phyloP scores from a whole-genome alignment of 1,140 invertebrate species.

The Tetramorium simillimum region DNA sequence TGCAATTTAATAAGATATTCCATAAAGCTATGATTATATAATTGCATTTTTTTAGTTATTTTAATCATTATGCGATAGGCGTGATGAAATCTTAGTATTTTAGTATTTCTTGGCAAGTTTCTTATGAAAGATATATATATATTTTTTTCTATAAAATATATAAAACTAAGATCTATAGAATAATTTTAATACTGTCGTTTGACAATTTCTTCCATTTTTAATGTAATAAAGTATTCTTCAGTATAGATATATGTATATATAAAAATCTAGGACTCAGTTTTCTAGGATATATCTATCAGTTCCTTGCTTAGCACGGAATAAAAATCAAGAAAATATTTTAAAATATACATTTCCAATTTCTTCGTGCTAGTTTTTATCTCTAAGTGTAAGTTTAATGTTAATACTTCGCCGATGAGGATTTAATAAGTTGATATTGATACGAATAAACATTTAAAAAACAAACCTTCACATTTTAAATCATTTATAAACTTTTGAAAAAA shows the following conservation, averaged over 20 bases:
- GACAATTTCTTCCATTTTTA: not conserved
- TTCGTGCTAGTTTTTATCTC: not conserved
- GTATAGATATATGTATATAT: conserved; percentile 25
- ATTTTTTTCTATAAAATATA: conserved; percentile 1
- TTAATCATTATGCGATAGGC: not conserved
- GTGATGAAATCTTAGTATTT: not conserved
- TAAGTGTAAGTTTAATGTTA: conserved; percentile 4
- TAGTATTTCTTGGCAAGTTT: conserved; percentile 5
- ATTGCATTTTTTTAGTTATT: not conserved
- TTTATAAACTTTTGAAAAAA: not conserved
- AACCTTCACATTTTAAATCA: not conserved
- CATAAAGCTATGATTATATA: not conserved
- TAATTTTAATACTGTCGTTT: conserved; percentile 18
- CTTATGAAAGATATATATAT: not conserved
- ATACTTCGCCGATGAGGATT: not conserved
- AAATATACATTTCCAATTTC: conserved; percentile 59
- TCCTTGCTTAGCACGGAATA: conserved; percentile 73
- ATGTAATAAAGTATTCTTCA: not conserved
- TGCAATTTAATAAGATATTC: no score
- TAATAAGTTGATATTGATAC: not conserved
- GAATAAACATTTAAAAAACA: not conserved
- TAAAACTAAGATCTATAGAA: conserved; percentile 36
- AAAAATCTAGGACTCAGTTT: conserved; percentile 12
- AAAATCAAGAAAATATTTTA: conserved; percentile 64
- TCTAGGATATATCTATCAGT: conserved; percentile 71